These are phyloP conservation scores for Pilophorus perplexus DNA, from an alignment of 2,888 invertebrate genomes.

Conservation along the genomic window DNA sequence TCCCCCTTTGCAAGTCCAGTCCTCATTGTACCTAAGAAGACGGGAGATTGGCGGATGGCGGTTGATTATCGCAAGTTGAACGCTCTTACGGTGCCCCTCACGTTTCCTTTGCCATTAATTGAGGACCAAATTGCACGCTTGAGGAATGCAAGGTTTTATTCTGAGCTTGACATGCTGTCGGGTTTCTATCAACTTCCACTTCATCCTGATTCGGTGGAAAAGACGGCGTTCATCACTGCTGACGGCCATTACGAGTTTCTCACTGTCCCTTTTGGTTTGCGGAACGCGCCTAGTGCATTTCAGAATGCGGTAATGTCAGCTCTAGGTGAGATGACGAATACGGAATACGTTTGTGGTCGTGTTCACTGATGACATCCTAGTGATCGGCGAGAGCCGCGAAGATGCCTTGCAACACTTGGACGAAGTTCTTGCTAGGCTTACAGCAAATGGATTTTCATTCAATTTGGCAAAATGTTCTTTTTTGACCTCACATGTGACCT, in stretches of 20 bases:
- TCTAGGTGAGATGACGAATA: no score
- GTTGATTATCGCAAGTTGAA: conserved; percentile 26
- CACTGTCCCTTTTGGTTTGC: conserved; percentile 28
- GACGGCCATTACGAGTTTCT: no score
- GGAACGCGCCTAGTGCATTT: conserved; percentile 27
- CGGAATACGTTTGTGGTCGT: no score
- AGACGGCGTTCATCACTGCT: conserved; percentile 24
- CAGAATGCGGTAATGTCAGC: no score
- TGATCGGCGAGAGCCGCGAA: no score
- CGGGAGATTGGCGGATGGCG: conserved; percentile 11
- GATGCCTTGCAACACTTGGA: no score
- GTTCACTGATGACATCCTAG: no score
- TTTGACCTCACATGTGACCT: no score
- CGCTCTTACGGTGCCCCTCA: background rate
- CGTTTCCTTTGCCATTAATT: conserved; percentile 27
- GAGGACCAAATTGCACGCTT: conserved; percentile 38
- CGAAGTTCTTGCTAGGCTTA: no score
- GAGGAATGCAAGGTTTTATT: conserved; percentile 16
- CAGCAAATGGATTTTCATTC: no score
- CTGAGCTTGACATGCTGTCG: conserved; percentile 19
- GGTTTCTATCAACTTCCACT: conserved; percentile 24
- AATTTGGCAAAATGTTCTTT: no score
- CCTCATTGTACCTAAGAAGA: conserved; percentile 24
- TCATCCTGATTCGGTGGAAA: conserved; percentile 27
- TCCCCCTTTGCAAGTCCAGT: conserved; percentile 36